Percentiles rank a stretch among this genome's conserved stretches.
phyloP scores from a whole-genome alignment of 2,113 vertebrate species.

The Serinus canaria region DNA sequence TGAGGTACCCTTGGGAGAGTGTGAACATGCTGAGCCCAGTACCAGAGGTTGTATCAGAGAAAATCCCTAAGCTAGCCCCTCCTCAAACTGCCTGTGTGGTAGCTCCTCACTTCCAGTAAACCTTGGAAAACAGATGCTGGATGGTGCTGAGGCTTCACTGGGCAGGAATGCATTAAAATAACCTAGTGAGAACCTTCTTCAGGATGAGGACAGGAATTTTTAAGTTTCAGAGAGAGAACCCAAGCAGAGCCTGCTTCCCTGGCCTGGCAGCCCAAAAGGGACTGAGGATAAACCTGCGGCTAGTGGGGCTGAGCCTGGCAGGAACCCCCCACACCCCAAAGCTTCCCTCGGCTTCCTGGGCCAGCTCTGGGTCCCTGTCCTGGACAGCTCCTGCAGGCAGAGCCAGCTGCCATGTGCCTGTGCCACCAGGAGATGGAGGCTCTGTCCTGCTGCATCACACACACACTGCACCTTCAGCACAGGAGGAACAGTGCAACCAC shows the following conservation, averaged over 20 bases:
- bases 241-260: background rate
- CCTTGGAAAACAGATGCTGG: background rate
- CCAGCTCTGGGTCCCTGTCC: no score
- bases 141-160: background rate
- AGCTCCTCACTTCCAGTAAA: background rate
- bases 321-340: fast-evolving
- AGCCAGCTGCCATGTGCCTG: background rate
- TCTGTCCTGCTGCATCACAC: background rate
- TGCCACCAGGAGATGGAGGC: conserved; percentile 50
- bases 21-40: background rate
- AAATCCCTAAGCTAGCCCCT: background rate
- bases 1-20: background rate
- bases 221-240: background rate
- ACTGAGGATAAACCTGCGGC: fast-evolving
- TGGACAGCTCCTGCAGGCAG: background rate
- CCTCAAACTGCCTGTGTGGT: background rate
- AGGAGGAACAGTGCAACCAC: fast-evolving
- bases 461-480: fast-evolving
- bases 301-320: background rate
- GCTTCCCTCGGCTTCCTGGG: background rate
- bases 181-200: background rate
- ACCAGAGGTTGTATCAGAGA: background rate
- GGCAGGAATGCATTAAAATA: background rate
- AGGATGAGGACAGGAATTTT: background rate
- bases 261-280: background rate